Evolutionary conservation across 2,888 invertebrate species (phyloP).

Genomic region (Teinopalpus imperialis): DNA sequence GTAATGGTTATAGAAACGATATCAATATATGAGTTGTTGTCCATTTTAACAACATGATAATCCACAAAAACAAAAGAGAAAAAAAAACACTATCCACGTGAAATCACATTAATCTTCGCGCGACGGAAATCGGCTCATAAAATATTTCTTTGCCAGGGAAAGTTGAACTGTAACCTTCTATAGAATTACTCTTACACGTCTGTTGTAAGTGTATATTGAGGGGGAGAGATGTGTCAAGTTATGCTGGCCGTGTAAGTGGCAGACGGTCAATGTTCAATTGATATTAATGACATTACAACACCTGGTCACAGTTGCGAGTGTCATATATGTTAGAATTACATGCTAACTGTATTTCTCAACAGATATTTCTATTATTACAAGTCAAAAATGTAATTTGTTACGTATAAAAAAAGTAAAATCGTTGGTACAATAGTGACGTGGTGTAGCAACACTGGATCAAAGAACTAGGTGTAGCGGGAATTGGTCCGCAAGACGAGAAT

Average conservation of each 20-base stretch:
- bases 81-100: conserved; percentile 50
- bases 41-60: conserved; percentile 7
- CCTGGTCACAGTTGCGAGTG: conserved; percentile 65
- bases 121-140: conserved; percentile 67
- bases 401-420: no score
- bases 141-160: conserved; percentile 59
- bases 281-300: conserved; percentile 74
- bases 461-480: no score
- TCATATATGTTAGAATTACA: conserved; percentile 50
- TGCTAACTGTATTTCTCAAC: conserved; percentile 36
- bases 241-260: conserved; percentile 45
- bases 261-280: conserved; percentile 75
- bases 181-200: conserved; percentile 27
- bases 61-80: conserved; percentile 5
- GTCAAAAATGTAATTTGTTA: no score
- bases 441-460: no score
- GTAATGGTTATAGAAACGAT: background rate
- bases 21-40: conserved; percentile 2
- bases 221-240: conserved; percentile 44
- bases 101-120: conserved; percentile 67
- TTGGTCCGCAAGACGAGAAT: no score
- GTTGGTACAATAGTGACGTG: no score
- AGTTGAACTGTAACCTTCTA: conserved; percentile 38
- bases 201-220: conserved; percentile 28
- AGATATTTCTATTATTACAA: no score